Base-by-base conservation (phyloP, 2,888 invertebrate species). In the Metalampra italica region DNA sequence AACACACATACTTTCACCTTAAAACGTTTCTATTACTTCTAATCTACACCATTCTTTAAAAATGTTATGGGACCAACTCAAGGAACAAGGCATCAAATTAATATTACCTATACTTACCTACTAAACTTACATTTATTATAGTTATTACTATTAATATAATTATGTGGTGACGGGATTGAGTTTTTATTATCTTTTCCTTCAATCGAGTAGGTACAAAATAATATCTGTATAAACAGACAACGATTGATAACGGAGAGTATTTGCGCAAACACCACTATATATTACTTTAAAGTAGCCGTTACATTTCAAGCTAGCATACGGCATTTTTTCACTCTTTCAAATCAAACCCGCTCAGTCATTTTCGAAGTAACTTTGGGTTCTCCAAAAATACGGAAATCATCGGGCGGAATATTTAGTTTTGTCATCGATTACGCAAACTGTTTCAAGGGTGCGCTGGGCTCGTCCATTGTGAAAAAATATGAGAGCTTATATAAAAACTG, bases 351-450 rank as follows among this genome's bases (percentile, higher is more conserved):
- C 52, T 59, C 56, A 60, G 60, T 56, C 59, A 61, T 62, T 61
- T n/a, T 59, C 62, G 59, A 59, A 65, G 54, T 55, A 62, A 65
- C 65, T 72, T 73, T 54, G 55, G 58, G 66, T 81, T 82, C 78
- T 81, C 78, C 82, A 75, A 80, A 88, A 88, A 88, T 85, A 83
- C 88, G 89, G 89, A 89, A 89, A 89, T 89, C 86, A 83, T 81
- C 87, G 81, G 85, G 86, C 80, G 89, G 87, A 89, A 89, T 89
- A 86, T 89, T 89, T 89, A 89, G 89, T 89, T 89, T 89, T 88
- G 88, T 89, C 89, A 88, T 89, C 87, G 86, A 89, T 89, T 89
- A 86, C 89, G 89, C 89, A 89, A 89, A 89, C 89, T 88, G 88
- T 89, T 89, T 89, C 89, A 89, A 89, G 89, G 89, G 89, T 89